phyloP scores from a whole-genome alignment of 2,113 vertebrate genomes.

The Prionailurus bengalensis region DNA sequence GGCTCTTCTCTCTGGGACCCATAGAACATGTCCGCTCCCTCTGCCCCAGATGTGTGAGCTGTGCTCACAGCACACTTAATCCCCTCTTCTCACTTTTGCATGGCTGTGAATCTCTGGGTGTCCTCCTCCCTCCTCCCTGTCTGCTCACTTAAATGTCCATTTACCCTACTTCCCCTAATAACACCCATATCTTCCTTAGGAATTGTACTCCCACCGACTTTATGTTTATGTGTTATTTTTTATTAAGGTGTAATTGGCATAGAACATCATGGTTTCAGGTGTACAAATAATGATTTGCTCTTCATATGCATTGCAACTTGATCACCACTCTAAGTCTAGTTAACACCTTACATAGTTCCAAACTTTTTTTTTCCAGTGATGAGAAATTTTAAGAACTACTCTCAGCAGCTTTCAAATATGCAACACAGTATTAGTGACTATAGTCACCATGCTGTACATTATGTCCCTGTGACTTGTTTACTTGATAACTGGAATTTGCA shows the following conservation, averaged over 20 bases:
- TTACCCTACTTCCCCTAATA: neutral
- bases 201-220: neutral
- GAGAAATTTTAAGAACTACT: neutral
- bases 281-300: neutral
- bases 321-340: slow-evolving; percentile 11
- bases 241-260: neutral
- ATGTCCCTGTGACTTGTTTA: neutral
- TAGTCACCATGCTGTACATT: neutral
- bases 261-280: slow-evolving; percentile 17
- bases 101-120: neutral
- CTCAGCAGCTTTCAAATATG: neutral
- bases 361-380: neutral
- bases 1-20: neutral
- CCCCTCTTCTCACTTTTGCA: neutral
- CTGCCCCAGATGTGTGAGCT: neutral
- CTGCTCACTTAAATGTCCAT: neutral
- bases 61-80: neutral
- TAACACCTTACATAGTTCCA: neutral
- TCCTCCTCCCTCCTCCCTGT: neutral
- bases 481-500: neutral
- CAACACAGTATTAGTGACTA: neutral
- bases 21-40: neutral
- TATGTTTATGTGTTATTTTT: neutral
- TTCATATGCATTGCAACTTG: neutral
- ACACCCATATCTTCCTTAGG: neutral